A percentile compares a stretch with the other conserved stretches of the same genome.
phyloP scores from a whole-genome alignment of 2,797 vertebrate genomes.

The Euthynnus affinis region DNA sequence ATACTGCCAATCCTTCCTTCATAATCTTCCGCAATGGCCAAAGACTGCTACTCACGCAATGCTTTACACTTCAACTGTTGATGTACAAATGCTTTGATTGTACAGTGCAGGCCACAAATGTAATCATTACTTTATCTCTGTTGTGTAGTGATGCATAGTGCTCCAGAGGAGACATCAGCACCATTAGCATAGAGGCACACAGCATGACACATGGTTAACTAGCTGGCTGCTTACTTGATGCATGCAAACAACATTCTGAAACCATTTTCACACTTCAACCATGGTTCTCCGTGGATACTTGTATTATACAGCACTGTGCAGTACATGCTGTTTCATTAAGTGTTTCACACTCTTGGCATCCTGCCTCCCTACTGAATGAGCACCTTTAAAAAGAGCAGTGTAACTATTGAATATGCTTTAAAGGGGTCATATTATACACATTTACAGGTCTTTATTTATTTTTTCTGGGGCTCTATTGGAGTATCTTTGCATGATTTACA shows the following conservation, averaged over 20 bases:
- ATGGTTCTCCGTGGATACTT: slow-evolving; percentile 22
- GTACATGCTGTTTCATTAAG: slow-evolving; percentile 6
- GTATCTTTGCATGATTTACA: too few species aligned
- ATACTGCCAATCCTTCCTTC: slow-evolving; percentile 9
- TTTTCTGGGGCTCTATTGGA: too few species aligned
- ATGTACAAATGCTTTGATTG: neutral
- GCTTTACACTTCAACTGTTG: slow-evolving; percentile 15
- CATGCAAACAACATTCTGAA: slow-evolving; percentile 38
- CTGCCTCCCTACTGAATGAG: slow-evolving; percentile 11
- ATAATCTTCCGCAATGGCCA: neutral
- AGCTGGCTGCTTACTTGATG: slow-evolving; percentile 31
- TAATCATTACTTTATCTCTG: slow-evolving; percentile 22
- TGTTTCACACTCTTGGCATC: slow-evolving; percentile 1
- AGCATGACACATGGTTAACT: slow-evolving; percentile 21
- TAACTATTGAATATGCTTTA: slow-evolving; percentile 3
- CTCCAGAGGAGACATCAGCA: neutral
- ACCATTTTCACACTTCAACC: slow-evolving; percentile 43
- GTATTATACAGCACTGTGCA: neutral
- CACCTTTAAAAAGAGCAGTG: slow-evolving; percentile 17
- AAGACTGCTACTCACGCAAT: neutral
- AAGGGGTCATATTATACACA: too few species aligned
- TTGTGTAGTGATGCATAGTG: slow-evolving; percentile 16
- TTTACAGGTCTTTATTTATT: too few species aligned
- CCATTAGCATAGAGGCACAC: slow-evolving; percentile 22
- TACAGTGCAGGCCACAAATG: slow-evolving; percentile 7